phyloP scores from a whole-genome alignment of 92 coral and sea anemone genomes.

The Heliopora coerulea region DNA sequence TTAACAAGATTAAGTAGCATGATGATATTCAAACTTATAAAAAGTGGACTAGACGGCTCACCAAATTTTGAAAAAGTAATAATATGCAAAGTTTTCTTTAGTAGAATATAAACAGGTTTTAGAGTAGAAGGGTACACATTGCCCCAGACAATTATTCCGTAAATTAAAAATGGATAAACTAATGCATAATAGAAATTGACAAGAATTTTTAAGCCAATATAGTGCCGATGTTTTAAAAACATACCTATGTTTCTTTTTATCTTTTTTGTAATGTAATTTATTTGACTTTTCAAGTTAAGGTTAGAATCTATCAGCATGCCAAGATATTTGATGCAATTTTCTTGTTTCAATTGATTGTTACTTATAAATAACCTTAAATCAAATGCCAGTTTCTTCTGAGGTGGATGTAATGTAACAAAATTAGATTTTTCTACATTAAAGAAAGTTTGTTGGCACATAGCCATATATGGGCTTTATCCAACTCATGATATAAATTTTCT shows the following conservation, averaged over 20 bases:
- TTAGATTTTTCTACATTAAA: not conserved
- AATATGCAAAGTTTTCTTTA: constrained; percentile 20
- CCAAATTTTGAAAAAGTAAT: constrained; percentile 33
- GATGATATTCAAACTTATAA: constrained; percentile 20
- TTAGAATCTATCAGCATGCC: not conserved
- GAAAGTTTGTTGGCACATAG: constrained; percentile 1
- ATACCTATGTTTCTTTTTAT: constrained; percentile 2
- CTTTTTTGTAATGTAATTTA: not conserved
- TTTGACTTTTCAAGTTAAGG: not conserved
- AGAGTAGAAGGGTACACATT: constrained; percentile 34
- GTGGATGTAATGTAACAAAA: not conserved
- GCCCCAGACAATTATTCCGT: constrained; percentile 30
- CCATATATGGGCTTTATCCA: not conserved
- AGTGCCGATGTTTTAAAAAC: constrained; percentile 12
- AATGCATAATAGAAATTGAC: constrained; percentile 37
- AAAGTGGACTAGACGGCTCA: constrained; percentile 35
- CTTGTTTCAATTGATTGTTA: not conserved
- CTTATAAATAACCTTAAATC: not conserved
- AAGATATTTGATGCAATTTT: not conserved
- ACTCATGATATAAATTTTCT: not conserved
- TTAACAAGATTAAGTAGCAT: constrained; percentile 26
- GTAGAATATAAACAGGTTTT: constrained; percentile 23
- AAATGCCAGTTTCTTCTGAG: not conserved
- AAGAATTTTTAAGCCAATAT: constrained; percentile 15
- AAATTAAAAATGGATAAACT: constrained; percentile 33